These are phyloP conservation scores for Dysdera silvatica DNA, from an alignment of 1,140 invertebrate species.

Conservation along the genomic window DNA sequence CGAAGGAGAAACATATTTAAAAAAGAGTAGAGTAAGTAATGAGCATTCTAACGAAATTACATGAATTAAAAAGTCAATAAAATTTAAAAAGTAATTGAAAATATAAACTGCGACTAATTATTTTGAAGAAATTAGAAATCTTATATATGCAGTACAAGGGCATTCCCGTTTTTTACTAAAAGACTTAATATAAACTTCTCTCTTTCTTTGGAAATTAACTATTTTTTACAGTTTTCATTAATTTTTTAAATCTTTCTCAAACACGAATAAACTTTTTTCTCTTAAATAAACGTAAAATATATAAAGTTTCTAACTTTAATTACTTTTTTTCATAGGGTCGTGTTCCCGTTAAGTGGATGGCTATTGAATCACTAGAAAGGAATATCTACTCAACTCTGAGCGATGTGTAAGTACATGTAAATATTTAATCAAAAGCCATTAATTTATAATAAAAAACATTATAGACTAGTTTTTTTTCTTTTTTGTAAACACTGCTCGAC, in stretches of 20 bases:
- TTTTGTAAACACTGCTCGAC: no score
- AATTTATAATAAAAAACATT: no score
- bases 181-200: no score
- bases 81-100: no score
- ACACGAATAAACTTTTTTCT: neutral
- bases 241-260: neutral
- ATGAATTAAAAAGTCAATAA: no score
- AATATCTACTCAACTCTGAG: constrained; percentile 81
- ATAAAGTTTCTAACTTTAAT: neutral
- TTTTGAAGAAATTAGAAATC: no score
- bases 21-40: constrained; percentile 66
- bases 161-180: no score
- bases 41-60: neutral
- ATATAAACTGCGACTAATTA: no score
- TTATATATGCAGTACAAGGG: no score
- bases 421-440: neutral
- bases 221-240: no score
- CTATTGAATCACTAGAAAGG: constrained; percentile 86
- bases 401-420: constrained; percentile 56
- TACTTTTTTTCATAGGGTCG: constrained; percentile 67
- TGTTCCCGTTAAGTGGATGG: constrained; percentile 99
- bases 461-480: no score
- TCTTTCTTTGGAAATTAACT: no score
- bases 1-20: constrained; percentile 64
- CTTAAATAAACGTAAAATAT: neutral